Evolutionary conservation across 2,888 invertebrate genomes (phyloP).

Genomic region (Xestia sexstrigata): DNA sequence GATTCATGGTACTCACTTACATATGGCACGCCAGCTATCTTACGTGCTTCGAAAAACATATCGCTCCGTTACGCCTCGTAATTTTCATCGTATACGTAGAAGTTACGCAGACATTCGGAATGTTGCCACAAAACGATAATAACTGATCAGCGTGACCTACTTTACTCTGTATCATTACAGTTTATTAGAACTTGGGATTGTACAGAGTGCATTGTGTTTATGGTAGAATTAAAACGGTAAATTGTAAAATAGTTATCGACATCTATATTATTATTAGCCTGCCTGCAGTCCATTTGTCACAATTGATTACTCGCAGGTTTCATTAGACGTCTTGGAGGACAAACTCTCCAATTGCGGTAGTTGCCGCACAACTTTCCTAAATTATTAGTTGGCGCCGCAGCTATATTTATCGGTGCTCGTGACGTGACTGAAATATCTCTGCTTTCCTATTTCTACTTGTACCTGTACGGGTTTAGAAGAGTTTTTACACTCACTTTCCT

Average conservation of each 20-base stretch:
- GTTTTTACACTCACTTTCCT: conserved; percentile 54
- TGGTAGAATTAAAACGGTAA: conserved; percentile 11
- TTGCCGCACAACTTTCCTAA: conserved; percentile 72
- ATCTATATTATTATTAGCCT: conserved; percentile 23
- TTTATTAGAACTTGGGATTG: conserved; percentile 42
- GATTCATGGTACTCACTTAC: conserved; percentile 57
- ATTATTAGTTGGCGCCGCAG: conserved; percentile 72
- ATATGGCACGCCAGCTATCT: conserved; percentile 55
- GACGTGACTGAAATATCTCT: conserved; percentile 75
- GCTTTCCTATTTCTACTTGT: conserved; percentile 63
- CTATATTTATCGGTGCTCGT: conserved; percentile 75
- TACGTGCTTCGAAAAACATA: conserved; percentile 66
- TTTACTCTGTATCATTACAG: conserved; percentile 40
- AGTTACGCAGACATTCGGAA: conserved; percentile 43
- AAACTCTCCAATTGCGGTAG: conserved; percentile 71
- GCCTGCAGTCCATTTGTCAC: conserved; percentile 42
- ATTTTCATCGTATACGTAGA: conserved; percentile 54
- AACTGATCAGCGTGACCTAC: conserved; percentile 55
- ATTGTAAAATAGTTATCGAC: conserved; percentile 6
- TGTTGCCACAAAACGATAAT: conserved; percentile 42
- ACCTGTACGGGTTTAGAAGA: conserved; percentile 48
- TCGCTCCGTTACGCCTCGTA: conserved; percentile 55
- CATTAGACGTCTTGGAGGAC: conserved; percentile 64
- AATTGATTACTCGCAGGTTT: conserved; percentile 54
- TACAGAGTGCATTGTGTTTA: conserved; percentile 10